phyloP scores from a whole-genome alignment of 2,797 vertebrate genomes.

The Potorous gilbertii region DNA sequence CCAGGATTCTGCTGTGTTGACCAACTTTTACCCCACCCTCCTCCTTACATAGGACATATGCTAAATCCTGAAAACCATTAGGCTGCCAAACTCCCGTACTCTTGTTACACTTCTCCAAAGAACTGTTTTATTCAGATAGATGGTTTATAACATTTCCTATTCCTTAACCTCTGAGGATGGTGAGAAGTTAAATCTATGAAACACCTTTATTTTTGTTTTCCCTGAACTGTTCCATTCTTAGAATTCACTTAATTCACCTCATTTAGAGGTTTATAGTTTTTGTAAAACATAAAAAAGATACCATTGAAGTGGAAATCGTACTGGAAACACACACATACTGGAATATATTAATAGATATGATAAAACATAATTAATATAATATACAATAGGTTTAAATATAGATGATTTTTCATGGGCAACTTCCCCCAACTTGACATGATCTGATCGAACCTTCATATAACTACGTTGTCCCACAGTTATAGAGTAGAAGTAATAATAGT shows the following conservation, averaged over 20 bases:
- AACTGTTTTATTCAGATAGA: not conserved
- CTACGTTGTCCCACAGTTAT: not conserved
- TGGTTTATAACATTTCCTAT: not conserved
- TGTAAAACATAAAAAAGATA: constrained; percentile 34
- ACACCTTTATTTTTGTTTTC: not conserved
- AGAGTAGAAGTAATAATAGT: not conserved
- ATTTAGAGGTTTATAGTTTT: constrained; percentile 70
- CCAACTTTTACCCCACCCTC: not conserved
- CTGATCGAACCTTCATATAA: not conserved
- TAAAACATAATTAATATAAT: not conserved
- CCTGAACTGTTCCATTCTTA: constrained; percentile 53
- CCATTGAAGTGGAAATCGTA: not conserved
- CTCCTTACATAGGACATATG: not conserved
- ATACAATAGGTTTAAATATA: not conserved
- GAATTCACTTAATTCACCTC: constrained; percentile 70
- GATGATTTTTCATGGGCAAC: not conserved
- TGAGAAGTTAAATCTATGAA: not conserved
- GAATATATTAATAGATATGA: not conserved
- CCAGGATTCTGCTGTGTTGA: not conserved
- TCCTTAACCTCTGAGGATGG: not conserved
- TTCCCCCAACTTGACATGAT: not conserved
- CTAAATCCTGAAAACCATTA: not conserved
- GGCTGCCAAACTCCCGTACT: not conserved
- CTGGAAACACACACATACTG: not conserved
- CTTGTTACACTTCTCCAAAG: not conserved